phyloP scores from a whole-genome alignment of 2,888 invertebrate species.

The Diachrysia chrysitis region DNA sequence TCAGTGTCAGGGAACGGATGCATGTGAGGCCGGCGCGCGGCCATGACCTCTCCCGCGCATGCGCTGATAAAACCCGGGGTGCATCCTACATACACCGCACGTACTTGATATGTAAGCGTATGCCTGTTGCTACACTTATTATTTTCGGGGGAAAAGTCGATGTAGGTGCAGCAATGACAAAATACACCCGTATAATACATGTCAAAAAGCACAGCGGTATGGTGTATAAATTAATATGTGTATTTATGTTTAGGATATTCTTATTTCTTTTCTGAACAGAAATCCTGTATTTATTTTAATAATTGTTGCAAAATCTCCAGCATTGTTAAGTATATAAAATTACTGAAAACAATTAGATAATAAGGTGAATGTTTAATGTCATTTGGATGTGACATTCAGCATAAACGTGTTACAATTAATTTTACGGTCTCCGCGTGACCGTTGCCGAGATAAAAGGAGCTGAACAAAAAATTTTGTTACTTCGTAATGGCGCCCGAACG shows the following conservation, averaged over 20 bases:
- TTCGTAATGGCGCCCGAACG: neutral
- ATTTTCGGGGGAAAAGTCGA: conserved; percentile 10
- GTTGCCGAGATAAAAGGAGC: conserved; percentile 13
- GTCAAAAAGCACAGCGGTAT: too few relatives aligned
- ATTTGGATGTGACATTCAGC: conserved; percentile 33
- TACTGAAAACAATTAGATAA: conserved; percentile 3
- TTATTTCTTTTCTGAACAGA: too few relatives aligned
- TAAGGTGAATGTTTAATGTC: conserved; percentile 35
- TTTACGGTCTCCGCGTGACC: conserved; percentile 14
- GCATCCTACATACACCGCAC: conserved; percentile 28
- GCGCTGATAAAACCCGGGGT: conserved; percentile 33
- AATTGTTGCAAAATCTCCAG: too few relatives aligned
- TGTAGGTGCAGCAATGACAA: too few relatives aligned
- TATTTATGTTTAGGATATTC: too few relatives aligned
- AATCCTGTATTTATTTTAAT: too few relatives aligned
- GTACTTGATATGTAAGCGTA: conserved; percentile 25
- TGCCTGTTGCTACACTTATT: conserved; percentile 37
- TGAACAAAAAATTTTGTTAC: conserved; percentile 1
- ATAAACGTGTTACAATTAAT: conserved; percentile 24
- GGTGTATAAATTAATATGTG: too few relatives aligned
- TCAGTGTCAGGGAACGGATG: conserved; percentile 56
- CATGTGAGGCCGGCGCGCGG: conserved; percentile 37
- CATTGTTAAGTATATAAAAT: too few relatives aligned
- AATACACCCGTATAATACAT: too few relatives aligned
- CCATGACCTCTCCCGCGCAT: conserved; percentile 45